Percentiles rank a stretch among this genome's conserved stretches.
Evolutionary conservation across 2,113 vertebrate genomes (phyloP).

Genomic region (Calyptomena viridis): DNA sequence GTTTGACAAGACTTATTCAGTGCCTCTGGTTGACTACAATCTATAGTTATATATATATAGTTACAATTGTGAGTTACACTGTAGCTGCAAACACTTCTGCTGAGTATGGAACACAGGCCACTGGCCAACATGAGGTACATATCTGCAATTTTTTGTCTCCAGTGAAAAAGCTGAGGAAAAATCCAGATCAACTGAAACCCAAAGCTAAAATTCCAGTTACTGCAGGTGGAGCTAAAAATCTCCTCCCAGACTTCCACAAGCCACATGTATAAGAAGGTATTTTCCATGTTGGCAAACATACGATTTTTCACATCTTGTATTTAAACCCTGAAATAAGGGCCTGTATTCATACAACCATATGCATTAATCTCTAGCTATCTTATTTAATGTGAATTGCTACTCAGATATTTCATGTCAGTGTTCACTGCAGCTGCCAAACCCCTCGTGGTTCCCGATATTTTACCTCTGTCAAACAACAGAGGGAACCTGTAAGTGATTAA

Average conservation of each 20-base stretch:
- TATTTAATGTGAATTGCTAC: neutral
- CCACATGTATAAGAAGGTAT: neutral
- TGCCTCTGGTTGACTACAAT: neutral
- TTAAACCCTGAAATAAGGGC: neutral
- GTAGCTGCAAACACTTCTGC: neutral
- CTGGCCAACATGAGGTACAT: neutral
- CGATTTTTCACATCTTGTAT: constrained; percentile 5
- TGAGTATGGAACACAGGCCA: neutral
- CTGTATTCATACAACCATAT: neutral
- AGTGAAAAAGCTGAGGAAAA: neutral
- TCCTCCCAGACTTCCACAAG: neutral
- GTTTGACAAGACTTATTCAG: neutral
- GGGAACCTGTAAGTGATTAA: constrained; percentile 11
- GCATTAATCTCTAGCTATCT: neutral
- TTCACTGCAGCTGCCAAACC: neutral
- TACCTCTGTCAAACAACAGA: neutral
- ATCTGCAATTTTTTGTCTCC: neutral
- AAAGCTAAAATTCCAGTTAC: neutral
- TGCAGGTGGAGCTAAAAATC: neutral
- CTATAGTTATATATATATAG: too few species aligned
- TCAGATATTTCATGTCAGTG: neutral
- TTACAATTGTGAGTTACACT: neutral
- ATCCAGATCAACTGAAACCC: neutral
- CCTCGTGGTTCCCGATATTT: neutral
- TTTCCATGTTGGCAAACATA: constrained; percentile 26